These are phyloP conservation scores for Larimichthys polyactis DNA, from an alignment of 2,113 vertebrate genomes.

Conservation along the genomic window DNA sequence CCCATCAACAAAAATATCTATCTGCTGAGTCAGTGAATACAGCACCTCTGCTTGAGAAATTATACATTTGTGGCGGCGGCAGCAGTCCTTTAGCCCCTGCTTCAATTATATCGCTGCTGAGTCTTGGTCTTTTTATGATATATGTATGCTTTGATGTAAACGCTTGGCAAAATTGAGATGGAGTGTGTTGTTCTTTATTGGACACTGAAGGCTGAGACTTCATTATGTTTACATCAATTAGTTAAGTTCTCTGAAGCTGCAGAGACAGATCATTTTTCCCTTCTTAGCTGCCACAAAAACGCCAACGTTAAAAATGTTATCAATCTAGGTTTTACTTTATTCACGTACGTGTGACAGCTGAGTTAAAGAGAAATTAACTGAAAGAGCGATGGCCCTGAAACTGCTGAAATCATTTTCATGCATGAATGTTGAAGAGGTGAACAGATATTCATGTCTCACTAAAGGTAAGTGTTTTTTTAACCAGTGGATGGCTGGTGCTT, in stretches of 20 bases:
- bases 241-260: constrained; percentile 5
- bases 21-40: background rate
- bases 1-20: background rate
- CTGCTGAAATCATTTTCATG: constrained; percentile 22
- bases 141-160: constrained; percentile 15
- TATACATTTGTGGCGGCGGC: background rate
- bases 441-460: constrained; percentile 13
- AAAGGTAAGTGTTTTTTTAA: background rate
- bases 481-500: background rate
- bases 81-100: background rate
- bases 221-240: constrained; percentile 18
- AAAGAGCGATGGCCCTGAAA: background rate
- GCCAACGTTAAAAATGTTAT: background rate
- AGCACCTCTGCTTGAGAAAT: background rate
- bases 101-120: background rate
- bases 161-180: background rate
- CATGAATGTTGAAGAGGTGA: constrained; percentile 12
- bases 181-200: background rate
- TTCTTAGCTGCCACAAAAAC: background rate
- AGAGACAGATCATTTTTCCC: constrained; percentile 15
- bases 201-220: background rate
- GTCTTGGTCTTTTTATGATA: constrained; percentile 15
- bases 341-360: background rate
- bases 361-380: background rate
- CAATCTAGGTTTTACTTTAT: background rate